Conservation (phyloP, 2,113 vertebrate species). For the Procavia capensis region DNA sequence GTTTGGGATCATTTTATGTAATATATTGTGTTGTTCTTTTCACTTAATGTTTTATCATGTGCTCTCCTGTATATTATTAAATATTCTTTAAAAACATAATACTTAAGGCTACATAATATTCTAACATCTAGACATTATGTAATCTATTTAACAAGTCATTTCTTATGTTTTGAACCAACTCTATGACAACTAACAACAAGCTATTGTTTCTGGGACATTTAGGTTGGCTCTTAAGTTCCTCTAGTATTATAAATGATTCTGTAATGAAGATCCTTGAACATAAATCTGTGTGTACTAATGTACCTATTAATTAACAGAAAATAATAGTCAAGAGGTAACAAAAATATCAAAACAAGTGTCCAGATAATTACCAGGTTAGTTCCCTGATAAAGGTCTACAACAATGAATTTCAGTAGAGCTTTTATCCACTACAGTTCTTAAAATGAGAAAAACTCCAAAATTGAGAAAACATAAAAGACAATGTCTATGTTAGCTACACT, state of each 20-base stretch:
- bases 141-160: constrained; percentile 51
- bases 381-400: neutral
- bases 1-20: neutral
- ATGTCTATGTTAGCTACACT: neutral
- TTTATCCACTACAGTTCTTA: neutral
- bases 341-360: neutral
- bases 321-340: constrained; percentile 11
- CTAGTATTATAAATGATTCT: neutral
- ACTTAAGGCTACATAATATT: neutral
- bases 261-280: neutral
- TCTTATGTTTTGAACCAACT: neutral
- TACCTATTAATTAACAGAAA: constrained; percentile 12
- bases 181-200: neutral
- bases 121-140: neutral
- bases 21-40: neutral
- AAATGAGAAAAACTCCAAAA: neutral
- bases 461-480: neutral
- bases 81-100: neutral
- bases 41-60: neutral
- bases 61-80: neutral
- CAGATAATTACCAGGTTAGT: neutral
- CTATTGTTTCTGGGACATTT: neutral
- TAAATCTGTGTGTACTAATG: neutral
- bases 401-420: neutral
- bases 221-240: neutral